These are phyloP conservation scores for Conus canariensis DNA, from an alignment of 2,888 invertebrate genomes.

Conservation along the genomic window DNA sequence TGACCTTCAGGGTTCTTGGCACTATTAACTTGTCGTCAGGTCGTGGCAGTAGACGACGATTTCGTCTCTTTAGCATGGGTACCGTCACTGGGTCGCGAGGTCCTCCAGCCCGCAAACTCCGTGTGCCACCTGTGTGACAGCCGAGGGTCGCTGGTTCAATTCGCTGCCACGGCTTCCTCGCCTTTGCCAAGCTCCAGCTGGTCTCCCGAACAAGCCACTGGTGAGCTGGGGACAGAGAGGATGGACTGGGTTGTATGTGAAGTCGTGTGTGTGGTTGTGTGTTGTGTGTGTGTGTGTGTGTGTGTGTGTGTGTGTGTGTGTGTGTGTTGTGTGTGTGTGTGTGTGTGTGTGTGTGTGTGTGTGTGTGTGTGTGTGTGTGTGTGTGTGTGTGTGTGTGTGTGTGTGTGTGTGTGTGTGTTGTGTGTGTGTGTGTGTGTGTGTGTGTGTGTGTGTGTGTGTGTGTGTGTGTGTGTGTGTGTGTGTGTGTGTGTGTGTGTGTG, in stretches of 20 bases:
- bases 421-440: no score
- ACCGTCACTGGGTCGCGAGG: slow-evolving; percentile 61
- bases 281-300: no score
- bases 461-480: background rate
- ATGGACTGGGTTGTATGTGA: background rate
- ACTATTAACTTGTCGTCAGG: slow-evolving; percentile 46
- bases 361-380: no score
- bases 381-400: no score
- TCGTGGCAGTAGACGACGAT: slow-evolving; percentile 52
- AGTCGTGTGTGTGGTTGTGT: background rate
- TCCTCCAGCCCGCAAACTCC: slow-evolving; percentile 42
- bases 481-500: background rate
- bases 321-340: no score
- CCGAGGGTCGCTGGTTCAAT: slow-evolving; percentile 62
- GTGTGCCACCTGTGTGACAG: slow-evolving; percentile 61
- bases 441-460: no score
- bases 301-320: no score
- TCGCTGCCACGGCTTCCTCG: slow-evolving; percentile 61
- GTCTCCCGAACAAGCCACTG: slow-evolving; percentile 68
- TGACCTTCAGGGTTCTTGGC: no score
- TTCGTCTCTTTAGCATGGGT: slow-evolving; percentile 67
- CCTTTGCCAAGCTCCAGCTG: slow-evolving; percentile 55
- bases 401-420: no score
- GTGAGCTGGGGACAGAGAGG: slow-evolving; percentile 47
- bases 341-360: no score